Conservation (phyloP, 2,888 invertebrate genomes). For the Loripinus fragilis region DNA sequence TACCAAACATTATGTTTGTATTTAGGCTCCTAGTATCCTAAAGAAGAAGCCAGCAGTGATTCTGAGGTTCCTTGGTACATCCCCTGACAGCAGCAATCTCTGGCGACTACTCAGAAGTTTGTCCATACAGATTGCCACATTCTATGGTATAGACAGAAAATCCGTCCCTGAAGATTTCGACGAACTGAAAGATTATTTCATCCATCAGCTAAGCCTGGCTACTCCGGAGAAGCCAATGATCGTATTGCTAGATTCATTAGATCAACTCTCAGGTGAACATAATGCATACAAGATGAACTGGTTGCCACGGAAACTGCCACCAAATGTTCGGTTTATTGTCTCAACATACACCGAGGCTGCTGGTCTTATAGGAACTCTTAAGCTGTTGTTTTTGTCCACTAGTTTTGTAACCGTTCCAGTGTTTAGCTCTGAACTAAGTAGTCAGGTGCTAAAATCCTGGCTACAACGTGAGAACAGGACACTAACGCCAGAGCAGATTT, state of each 20-base stretch:
- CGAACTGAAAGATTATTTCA: slow-evolving; percentile 68
- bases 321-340: slow-evolving; percentile 72
- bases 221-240: slow-evolving; percentile 66
- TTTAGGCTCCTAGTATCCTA: neutral
- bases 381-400: slow-evolving; percentile 44
- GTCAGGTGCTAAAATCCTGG: slow-evolving; percentile 71
- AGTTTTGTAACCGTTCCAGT: slow-evolving; percentile 68
- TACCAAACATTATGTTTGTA: too few relatives aligned
- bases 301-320: slow-evolving; percentile 73
- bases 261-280: slow-evolving; percentile 72
- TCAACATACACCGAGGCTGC: slow-evolving; percentile 73
- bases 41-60: slow-evolving; percentile 56
- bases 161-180: slow-evolving; percentile 68
- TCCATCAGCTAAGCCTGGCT: slow-evolving; percentile 61
- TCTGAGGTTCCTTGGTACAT: slow-evolving; percentile 77
- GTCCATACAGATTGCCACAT: slow-evolving; percentile 71
- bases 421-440: slow-evolving; percentile 69
- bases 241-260: slow-evolving; percentile 75
- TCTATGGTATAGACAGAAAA: slow-evolving; percentile 50
- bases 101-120: slow-evolving; percentile 69
- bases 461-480: slow-evolving; percentile 62
- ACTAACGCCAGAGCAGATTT: slow-evolving; percentile 70
- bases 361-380: slow-evolving; percentile 71
- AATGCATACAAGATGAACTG: slow-evolving; percentile 76
- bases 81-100: slow-evolving; percentile 73